These are phyloP conservation scores for Ellobium chinense DNA, from an alignment of 2,888 invertebrate species.

Conservation along the genomic window DNA sequence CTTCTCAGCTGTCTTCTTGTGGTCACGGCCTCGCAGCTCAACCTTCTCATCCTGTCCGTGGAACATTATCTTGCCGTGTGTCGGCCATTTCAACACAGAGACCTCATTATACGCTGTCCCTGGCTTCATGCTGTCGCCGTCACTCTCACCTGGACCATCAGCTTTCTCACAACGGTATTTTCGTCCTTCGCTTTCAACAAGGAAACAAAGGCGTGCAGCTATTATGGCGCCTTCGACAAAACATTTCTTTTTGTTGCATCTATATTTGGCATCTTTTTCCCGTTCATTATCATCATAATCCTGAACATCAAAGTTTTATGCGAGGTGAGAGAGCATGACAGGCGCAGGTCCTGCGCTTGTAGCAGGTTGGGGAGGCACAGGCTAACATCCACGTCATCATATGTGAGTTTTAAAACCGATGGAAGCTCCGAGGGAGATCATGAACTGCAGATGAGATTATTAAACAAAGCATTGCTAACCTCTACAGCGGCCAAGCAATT, in stretches of 20 bases:
- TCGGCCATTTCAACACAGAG: constrained; percentile 13
- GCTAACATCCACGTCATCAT: too few species aligned
- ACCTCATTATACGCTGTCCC: not conserved
- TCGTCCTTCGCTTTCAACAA: constrained; percentile 11
- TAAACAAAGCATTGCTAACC: too few species aligned
- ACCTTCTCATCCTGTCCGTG: constrained; percentile 3
- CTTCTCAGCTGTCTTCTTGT: constrained; percentile 21
- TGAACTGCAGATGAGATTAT: too few species aligned
- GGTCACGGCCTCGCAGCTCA: constrained; percentile 27
- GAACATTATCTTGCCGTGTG: constrained; percentile 22
- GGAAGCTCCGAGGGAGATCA: too few species aligned
- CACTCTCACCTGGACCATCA: not conserved
- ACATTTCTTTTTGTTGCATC: constrained; percentile 3
- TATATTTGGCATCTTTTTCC: constrained; percentile 1
- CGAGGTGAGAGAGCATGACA: too few species aligned
- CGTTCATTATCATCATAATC: constrained; percentile 11
- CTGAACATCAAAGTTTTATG: too few species aligned
- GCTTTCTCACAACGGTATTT: not conserved
- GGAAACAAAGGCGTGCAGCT: not conserved
- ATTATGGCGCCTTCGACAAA: constrained; percentile 22
- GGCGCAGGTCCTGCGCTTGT: too few species aligned
- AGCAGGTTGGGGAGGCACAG: too few species aligned
- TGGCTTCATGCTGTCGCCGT: not conserved
- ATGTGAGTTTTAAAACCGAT: too few species aligned
- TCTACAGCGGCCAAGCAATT: too few species aligned